phyloP scores from a whole-genome alignment of 92 coral and sea anemone species.

The Phenganax stokvisi region DNA sequence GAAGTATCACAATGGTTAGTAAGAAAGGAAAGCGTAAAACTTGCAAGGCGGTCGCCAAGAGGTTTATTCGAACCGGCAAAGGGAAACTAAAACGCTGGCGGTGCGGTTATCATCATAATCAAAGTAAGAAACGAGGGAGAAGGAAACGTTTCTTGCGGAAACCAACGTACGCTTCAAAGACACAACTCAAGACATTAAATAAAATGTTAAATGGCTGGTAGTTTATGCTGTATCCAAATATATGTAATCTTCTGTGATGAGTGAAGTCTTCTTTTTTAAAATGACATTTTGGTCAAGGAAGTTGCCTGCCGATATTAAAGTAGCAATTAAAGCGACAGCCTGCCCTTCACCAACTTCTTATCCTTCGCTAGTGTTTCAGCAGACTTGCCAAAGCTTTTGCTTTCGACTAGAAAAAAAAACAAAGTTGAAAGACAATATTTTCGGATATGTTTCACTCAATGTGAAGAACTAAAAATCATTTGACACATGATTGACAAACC shows the following conservation, averaged over 20 bases:
- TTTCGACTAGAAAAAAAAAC: slow-evolving; percentile 8
- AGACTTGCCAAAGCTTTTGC: slow-evolving; percentile 21
- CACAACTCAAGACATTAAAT: slow-evolving; percentile 73
- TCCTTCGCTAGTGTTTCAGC: slow-evolving; percentile 9
- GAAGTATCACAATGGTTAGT: slow-evolving; percentile 58
- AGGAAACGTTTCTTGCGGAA: slow-evolving; percentile 70
- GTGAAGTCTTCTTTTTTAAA: too few relatives aligned
- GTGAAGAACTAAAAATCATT: background rate
- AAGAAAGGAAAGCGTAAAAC: slow-evolving; percentile 90
- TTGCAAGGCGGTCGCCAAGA: slow-evolving; percentile 89
- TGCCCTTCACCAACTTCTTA: background rate
- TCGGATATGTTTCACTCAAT: background rate
- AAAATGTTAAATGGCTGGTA: slow-evolving; percentile 95
- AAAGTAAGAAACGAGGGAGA: slow-evolving; percentile 74
- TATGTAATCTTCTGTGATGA: background rate
- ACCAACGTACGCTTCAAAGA: slow-evolving; percentile 72
- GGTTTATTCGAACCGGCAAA: slow-evolving; percentile 82
- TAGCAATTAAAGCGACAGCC: too few relatives aligned
- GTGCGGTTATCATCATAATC: slow-evolving; percentile 72
- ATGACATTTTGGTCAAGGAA: too few relatives aligned
- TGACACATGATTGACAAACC: background rate
- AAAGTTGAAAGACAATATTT: background rate
- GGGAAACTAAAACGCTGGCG: slow-evolving; percentile 90
- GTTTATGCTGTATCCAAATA: background rate
- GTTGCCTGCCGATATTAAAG: too few relatives aligned